Evolutionary conservation across 1,140 invertebrate species (phyloP), one percentile per base, ranked within the genome.

Genomic region (Papilio aristodemus): DNA sequence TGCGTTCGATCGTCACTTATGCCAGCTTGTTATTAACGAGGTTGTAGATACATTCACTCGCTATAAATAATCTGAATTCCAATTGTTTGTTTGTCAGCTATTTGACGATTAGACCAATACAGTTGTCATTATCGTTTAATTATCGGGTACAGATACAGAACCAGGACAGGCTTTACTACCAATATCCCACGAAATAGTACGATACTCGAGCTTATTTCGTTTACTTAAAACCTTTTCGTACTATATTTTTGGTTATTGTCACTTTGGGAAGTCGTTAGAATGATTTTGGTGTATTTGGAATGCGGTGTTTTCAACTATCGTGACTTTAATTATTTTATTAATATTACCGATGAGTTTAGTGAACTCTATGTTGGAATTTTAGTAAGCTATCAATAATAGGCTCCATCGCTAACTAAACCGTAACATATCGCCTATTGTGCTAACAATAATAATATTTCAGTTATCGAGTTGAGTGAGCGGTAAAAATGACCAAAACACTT

Each of bases 401-500:
- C 19, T 1, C 46, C 22, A 1, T 54, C 19, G 19, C 9, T 25
- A 54, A 22, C 46, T 54, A 54, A 54, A 54, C 46, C 46, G 46
- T 54, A 59, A 59, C 57, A 17, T 8, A 36, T 43, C 60, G 39
- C 13, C 19, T 25, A 39, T 66, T 66, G 41, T 46, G 41, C 17
- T 13, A 66, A 66, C 25, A 66, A 66, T 50, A 46, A 66, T 14
- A 66, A 46, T 32, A 46, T 66, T 46, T 27, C 39, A 46, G 41
- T 46, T 66, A 66, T 66, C 50, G 63, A 50, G n/a, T 32, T 46
- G 63, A 66, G 63, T 66, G 62, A 64, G 62, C 39, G 63, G 63
- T 50, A 66, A 66, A 66, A 66, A 66, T 66, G 63, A 66, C 22
- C 63, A 66, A 66, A 66, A 66, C 63, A 43, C 38, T 60, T 57